Base-by-base conservation (phyloP, 2,888 invertebrate genomes). In the Zeuzera pyrina region DNA sequence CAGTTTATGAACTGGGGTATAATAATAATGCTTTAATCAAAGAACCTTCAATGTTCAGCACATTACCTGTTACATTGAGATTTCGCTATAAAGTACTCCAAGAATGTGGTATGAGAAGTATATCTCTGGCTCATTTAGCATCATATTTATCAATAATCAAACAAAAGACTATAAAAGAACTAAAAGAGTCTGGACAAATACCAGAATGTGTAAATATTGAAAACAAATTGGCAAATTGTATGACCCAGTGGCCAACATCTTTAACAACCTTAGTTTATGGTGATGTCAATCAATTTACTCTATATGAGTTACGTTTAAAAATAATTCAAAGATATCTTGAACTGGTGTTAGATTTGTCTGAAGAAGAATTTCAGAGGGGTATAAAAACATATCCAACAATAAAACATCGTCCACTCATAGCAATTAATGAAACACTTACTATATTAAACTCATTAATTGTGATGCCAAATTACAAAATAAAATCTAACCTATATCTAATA, bases 181-280 rank as follows among this genome's bases (percentile, higher is more conserved):
- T 84, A 28, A 83, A 63, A 44, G 47, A 39, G 13, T 42, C 41
- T 31, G 56, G 62, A 11, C 28, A 60, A 11, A 54, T 84, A 39
- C 41, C 54, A 11, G 8, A 39, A 8, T 41, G 55, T 33, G 26
- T 68, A 5, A 81, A 81, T 45, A 41, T 84, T 27, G 81, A 83
- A 62, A 81, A 81, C 41, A 60, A 50, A 42, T 51, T 84, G 14
- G 79, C 81, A 14, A 58, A 67, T 39, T 72, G 45, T 35, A 67
- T 84, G 71, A 74, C 76, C 2, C 70, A 74, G 35, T 84, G 83
- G 83, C 84, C 84, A 3, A 76, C 83, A 35, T 83, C 83, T 15
- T 57, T 83, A 0, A 81, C 84, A 15, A 72, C 71, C 15, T 51
- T 68, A 27, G 60, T 81, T 28, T 49, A 59, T 45, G 69, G 62